phyloP scores from a whole-genome alignment of 2,113 vertebrate species.

The Misgurnus anguillicaudatus region DNA sequence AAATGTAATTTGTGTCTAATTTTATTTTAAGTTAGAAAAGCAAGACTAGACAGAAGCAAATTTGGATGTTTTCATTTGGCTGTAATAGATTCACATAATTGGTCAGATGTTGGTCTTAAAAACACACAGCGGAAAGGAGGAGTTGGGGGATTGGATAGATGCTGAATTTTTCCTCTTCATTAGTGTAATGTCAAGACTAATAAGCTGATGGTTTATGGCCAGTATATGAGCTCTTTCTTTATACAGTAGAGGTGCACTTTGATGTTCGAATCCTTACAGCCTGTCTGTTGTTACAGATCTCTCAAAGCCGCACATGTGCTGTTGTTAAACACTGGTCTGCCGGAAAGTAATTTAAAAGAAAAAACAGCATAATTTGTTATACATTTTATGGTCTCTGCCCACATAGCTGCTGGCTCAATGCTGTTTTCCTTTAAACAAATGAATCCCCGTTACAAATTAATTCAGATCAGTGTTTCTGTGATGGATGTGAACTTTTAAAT shows the following conservation, averaged over 20 bases:
- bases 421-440: background rate
- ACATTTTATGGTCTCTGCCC: constrained; percentile 9
- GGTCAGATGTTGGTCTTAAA: constrained; percentile 11
- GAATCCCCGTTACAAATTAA: background rate
- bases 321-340: constrained; percentile 4
- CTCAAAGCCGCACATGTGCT: constrained; percentile 11
- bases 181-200: constrained; percentile 70
- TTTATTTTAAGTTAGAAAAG: constrained; percentile 41
- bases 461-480: constrained; percentile 5
- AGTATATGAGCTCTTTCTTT: constrained; percentile 35
- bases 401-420: constrained; percentile 14
- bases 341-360: background rate
- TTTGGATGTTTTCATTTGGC: constrained; percentile 38
- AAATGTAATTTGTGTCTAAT: constrained; percentile 41
- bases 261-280: constrained; percentile 26
- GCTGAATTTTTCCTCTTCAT: constrained; percentile 70
- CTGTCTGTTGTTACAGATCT: constrained; percentile 6
- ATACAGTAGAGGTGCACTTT: constrained; percentile 24
- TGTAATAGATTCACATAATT: constrained; percentile 37
- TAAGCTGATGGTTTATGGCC: constrained; percentile 55
- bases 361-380: background rate
- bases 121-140: background rate
- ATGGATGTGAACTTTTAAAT: constrained; percentile 16
- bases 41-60: constrained; percentile 41
- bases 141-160: constrained; percentile 61